Conservation (phyloP, 2,797 vertebrate species). For the Parauchenoglanis punctatus region DNA sequence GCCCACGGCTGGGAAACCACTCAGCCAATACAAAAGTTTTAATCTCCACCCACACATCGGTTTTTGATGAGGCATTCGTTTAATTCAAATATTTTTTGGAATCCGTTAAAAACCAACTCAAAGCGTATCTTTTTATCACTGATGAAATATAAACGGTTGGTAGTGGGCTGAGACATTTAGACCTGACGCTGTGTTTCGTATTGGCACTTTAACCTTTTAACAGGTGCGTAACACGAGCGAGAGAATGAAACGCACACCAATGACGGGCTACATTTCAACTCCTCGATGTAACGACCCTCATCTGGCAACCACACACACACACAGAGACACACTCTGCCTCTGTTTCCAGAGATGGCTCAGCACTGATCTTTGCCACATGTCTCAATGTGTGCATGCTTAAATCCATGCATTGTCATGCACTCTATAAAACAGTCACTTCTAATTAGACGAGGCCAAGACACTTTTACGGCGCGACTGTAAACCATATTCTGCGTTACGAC, state of each 20-base stretch:
- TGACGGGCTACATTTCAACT: constrained; percentile 1
- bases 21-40: no score
- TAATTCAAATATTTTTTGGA: background rate
- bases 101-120: background rate
- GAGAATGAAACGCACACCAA: constrained; percentile 8
- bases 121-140: no score
- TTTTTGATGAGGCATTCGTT: background rate
- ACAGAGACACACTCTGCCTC: constrained; percentile 3
- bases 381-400: constrained; percentile 43
- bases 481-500: constrained; percentile 33
- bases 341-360: constrained; percentile 33
- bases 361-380: constrained; percentile 57
- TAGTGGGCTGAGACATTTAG: background rate
- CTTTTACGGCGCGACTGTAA: constrained; percentile 54
- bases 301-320: constrained; percentile 27
- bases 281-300: constrained; percentile 22
- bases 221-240: constrained; percentile 28
- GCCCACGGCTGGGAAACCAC: no score
- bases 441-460: constrained; percentile 49
- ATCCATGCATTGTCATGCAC: constrained; percentile 58
- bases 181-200: background rate
- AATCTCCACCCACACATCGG: background rate
- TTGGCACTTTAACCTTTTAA: constrained; percentile 31
- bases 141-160: background rate
- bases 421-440: constrained; percentile 64